Evolutionary conservation across 2,888 invertebrate species (phyloP), one percentile per base, ranked within the genome.

Genomic region (Eutolmus rufibarbis): DNA sequence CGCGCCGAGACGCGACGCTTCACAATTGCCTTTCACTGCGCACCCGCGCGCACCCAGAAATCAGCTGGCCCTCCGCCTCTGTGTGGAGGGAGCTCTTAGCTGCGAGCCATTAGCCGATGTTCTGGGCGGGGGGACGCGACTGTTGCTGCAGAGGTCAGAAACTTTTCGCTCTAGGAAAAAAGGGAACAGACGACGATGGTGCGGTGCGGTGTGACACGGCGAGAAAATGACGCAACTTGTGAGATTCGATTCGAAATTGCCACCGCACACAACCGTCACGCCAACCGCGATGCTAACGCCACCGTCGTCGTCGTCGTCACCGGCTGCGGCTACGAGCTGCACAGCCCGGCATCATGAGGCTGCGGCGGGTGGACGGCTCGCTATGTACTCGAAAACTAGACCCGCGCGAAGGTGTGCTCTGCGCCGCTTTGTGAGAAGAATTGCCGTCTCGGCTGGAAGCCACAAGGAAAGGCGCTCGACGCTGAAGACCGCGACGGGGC

Each of bases 1-100:
- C 66, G 66, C 23, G n/a, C 3, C 43, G 14, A 46, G n/a, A 5
- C 51, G 19, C 5, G n/a, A 14, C 43, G 14, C 16, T 46, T 46
- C 43, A 16, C 43, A 40, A 14, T 19, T 57, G 82, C 82, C 66
- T 84, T 66, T 84, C 82, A 84, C 82, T 84, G 82, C 82, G 82
- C 82, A 84, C 82, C 82, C 82, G 57, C 66, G 57, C 82, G 40
- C 40, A 84, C 37, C 82, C 66, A 28, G 34, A 23, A 66, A 57
- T 79, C 46, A 66, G 66, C 66, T 66, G 66, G 66, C 66, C 12
- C 66, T 23, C 28, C 28, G 23, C 28, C 66, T 28, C 1, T 57
- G 57, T 23, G 19, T 57, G 19, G 57, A 57, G 57, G 19, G 57
- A 57, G 57, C 57, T 28, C 28, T 19, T 23, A 9, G 23, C 12